Evolutionary conservation across 2,888 invertebrate genomes (phyloP).

Genomic region (Drosophila ezoana): DNA sequence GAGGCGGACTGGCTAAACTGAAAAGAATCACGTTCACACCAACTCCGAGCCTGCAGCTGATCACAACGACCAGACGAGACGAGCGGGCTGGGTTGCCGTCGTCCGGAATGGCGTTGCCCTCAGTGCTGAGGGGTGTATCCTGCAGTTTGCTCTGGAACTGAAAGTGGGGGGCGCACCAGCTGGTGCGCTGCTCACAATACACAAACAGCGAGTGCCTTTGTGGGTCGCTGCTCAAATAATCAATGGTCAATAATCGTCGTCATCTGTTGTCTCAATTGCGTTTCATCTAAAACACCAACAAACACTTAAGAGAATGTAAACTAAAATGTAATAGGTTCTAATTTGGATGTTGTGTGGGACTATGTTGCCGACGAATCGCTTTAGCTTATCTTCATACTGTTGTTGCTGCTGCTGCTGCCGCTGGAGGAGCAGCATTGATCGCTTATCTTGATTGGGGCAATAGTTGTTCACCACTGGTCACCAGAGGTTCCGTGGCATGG

Average conservation of each 20-base stretch:
- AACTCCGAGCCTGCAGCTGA: constrained; percentile 11
- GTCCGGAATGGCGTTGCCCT: constrained; percentile 5
- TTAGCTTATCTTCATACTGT: constrained; percentile 61
- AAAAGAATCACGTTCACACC: constrained; percentile 30
- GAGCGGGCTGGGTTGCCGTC: not conserved
- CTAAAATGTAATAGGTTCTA: constrained; percentile 83
- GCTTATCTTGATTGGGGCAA: constrained; percentile 73
- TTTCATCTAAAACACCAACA: constrained; percentile 85
- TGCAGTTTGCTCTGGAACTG: constrained; percentile 47
- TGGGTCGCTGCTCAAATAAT: constrained; percentile 54
- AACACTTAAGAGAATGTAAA: constrained; percentile 83
- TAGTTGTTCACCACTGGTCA: constrained; percentile 84
- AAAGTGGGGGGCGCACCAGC: constrained; percentile 34
- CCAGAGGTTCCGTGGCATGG: constrained; percentile 85
- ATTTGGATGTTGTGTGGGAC: constrained; percentile 80
- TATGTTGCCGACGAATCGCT: constrained; percentile 75
- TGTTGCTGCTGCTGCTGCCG: constrained; percentile 68
- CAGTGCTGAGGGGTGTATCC: constrained; percentile 2
- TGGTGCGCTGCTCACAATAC: constrained; percentile 40
- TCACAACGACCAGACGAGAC: constrained; percentile 7
- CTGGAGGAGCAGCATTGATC: constrained; percentile 47
- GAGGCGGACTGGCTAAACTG: constrained; percentile 17
- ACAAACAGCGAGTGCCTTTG: constrained; percentile 19
- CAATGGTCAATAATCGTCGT: constrained; percentile 73
- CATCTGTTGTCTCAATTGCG: constrained; percentile 81